Conservation (phyloP, 2,113 vertebrate genomes). For the Chionis minor region DNA sequence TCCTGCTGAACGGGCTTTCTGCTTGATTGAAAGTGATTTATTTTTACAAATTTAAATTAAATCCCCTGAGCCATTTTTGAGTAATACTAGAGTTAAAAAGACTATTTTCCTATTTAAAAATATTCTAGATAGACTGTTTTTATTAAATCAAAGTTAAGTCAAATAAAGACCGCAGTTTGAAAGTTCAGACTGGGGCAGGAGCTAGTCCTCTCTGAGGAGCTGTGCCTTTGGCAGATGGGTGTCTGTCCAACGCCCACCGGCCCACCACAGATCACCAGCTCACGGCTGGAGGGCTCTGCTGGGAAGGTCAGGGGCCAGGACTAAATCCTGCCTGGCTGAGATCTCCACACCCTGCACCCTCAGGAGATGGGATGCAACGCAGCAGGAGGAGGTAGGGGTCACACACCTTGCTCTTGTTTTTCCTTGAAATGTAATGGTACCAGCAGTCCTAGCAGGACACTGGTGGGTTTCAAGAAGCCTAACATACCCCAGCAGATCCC, state of each 20-base stretch:
- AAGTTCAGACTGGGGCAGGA: slow-evolving; percentile 36
- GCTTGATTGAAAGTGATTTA: slow-evolving; percentile 38
- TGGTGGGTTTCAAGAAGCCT: background rate
- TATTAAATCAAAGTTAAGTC: slow-evolving; percentile 60
- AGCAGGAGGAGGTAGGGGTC: background rate
- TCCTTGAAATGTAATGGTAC: background rate
- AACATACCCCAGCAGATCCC: background rate
- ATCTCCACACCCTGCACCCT: background rate
- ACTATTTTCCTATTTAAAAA: slow-evolving; percentile 28
- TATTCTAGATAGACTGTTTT: slow-evolving; percentile 39
- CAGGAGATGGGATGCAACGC: background rate
- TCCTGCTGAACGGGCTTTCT: background rate
- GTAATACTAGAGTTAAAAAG: slow-evolving; percentile 43
- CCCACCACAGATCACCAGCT: background rate
- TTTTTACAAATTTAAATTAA: slow-evolving; percentile 50
- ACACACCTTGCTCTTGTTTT: background rate
- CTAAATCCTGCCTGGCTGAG: background rate
- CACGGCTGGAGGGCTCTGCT: background rate
- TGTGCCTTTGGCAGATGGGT: background rate
- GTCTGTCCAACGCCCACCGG: background rate
- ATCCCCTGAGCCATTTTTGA: slow-evolving; percentile 15
- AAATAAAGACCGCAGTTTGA: slow-evolving; percentile 29
- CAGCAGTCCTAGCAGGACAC: background rate
- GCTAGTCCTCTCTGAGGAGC: background rate
- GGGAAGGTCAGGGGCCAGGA: background rate